A percentile compares a stretch with the other conserved stretches of the same genome.
Evolutionary conservation across 1,140 invertebrate species (phyloP).

Genomic region (Philotrypesis tridentata): DNA sequence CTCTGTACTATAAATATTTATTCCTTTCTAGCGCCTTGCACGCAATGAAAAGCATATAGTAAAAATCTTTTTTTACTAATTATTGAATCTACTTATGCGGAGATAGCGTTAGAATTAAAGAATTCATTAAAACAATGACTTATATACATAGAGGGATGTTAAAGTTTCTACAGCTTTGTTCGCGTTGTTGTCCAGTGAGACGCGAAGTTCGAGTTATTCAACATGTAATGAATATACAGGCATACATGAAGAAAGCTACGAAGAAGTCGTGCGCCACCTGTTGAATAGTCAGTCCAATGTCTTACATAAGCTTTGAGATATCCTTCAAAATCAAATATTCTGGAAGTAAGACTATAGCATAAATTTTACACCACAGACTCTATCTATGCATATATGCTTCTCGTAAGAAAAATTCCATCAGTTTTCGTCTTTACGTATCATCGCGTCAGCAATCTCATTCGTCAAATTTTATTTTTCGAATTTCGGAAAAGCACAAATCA

Average conservation of each 20-base stretch:
- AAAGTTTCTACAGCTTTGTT: too few species aligned
- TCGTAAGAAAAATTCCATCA: constrained; percentile 18
- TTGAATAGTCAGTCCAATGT: constrained; percentile 29
- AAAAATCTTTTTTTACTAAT: too few species aligned
- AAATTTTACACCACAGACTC: constrained; percentile 25
- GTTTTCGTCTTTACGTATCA: constrained; percentile 1
- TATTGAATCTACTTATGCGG: too few species aligned
- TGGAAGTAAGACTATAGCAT: constrained; percentile 36
- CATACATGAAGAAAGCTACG: neutral
- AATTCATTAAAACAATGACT: too few species aligned
- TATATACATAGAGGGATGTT: too few species aligned
- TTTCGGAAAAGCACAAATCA: neutral
- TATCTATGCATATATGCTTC: constrained; percentile 31
- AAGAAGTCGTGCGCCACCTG: constrained; percentile 40
- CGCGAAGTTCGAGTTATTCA: too few species aligned
- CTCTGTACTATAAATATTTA: too few species aligned
- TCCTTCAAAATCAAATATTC: constrained; percentile 42
- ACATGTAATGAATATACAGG: neutral
- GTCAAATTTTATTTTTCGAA: constrained; percentile 12
- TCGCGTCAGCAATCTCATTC: constrained; percentile 2
- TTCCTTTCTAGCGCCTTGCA: too few species aligned
- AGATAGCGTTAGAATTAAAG: too few species aligned
- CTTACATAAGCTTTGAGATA: constrained; percentile 40
- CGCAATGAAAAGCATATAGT: too few species aligned
- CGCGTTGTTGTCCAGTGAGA: too few species aligned